Evolutionary conservation across 1,140 invertebrate species (phyloP).

Genomic region (Magallana ariakensis): DNA sequence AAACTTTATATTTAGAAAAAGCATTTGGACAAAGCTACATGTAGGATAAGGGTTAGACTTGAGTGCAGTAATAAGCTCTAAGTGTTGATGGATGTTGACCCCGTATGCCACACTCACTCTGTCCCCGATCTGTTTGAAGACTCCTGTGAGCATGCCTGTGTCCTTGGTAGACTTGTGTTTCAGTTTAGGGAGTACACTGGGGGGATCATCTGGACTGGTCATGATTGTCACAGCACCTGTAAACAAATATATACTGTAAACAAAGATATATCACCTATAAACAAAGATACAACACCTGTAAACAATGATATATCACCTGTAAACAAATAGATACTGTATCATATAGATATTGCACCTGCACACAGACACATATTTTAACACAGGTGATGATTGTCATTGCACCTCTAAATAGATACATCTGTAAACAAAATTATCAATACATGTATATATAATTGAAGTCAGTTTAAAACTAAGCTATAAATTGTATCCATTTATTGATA

Average conservation of each 20-base stretch:
- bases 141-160: constrained; percentile 86
- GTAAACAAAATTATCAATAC: too few relatives aligned
- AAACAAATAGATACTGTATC: neutral
- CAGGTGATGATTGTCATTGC: constrained; percentile 91
- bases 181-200: constrained; percentile 85
- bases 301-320: constrained; percentile 81
- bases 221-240: constrained; percentile 91
- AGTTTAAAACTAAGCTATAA: too few relatives aligned
- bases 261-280: neutral
- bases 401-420: constrained; percentile 85
- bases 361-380: neutral
- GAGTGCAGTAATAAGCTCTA: neutral
- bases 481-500: too few relatives aligned
- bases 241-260: constrained; percentile 80
- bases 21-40: neutral
- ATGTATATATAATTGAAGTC: too few relatives aligned
- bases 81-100: too few relatives aligned
- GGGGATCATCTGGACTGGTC: constrained; percentile 92
- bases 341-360: neutral
- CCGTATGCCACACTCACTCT: constrained; percentile 60
- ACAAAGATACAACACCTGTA: constrained; percentile 84
- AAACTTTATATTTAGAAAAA: too few relatives aligned
- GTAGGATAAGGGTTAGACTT: neutral
- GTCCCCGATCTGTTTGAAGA: constrained; percentile 86
- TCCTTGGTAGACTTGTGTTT: constrained; percentile 81